Evolutionary conservation across 2,888 invertebrate species (phyloP).

Genomic region (Andrena dorsata): DNA sequence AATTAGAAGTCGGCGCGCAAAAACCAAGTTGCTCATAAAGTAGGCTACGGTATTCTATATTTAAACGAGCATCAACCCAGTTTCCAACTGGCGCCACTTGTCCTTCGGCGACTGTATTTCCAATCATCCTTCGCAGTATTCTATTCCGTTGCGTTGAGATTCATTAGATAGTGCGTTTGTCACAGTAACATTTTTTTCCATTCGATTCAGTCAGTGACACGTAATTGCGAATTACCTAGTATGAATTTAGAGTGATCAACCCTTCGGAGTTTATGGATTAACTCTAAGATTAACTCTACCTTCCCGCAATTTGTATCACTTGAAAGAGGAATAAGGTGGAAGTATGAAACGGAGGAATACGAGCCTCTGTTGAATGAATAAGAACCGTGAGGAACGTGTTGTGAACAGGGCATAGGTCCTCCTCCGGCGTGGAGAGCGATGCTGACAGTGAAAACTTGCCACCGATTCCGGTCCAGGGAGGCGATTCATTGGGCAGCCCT

Average conservation of each 20-base stretch:
- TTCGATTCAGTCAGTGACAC: not conserved
- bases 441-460: constrained; percentile 88
- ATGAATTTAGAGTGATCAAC: too few relatives aligned
- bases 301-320: not conserved
- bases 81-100: not conserved
- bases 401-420: constrained; percentile 82
- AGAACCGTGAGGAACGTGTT: constrained; percentile 49
- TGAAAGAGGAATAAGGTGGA: not conserved
- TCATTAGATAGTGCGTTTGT: not conserved
- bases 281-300: too few relatives aligned
- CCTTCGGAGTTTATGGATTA: too few relatives aligned
- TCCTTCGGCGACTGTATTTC: not conserved
- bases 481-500: constrained; percentile 88
- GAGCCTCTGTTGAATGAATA: not conserved
- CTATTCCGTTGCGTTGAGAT: not conserved
- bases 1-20: constrained; percentile 40
- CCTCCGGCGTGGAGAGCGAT: constrained; percentile 86
- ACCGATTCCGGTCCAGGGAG: constrained; percentile 88
- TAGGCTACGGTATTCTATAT: constrained; percentile 14
- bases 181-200: not conserved
- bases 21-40: constrained; percentile 9
- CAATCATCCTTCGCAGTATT: not conserved
- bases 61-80: not conserved
- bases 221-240: too few relatives aligned
- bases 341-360: not conserved